A percentile compares a stretch with the other conserved stretches of the same genome.
These are phyloP conservation scores for Nemapogon koenigi DNA, from an alignment of 2,888 invertebrate species.

Conservation along the genomic window DNA sequence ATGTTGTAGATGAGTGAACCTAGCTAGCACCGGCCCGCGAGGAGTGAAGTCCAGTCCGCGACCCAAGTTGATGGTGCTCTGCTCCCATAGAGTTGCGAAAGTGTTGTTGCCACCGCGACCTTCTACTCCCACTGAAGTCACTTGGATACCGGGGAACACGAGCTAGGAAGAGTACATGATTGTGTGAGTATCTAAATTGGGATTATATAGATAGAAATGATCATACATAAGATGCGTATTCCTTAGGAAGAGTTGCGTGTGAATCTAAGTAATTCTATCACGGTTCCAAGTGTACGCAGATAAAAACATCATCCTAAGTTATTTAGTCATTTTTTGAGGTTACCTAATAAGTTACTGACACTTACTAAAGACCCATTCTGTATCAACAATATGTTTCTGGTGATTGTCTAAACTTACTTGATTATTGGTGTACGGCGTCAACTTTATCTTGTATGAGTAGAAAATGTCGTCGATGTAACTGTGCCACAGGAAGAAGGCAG, in stretches of 20 bases:
- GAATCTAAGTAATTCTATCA: too few species aligned
- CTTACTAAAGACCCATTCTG: too few species aligned
- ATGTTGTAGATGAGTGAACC: slow-evolving; percentile 76
- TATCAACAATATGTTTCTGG: slow-evolving; percentile 48
- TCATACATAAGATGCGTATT: too few species aligned
- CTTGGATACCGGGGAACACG: slow-evolving; percentile 65
- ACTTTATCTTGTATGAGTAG: slow-evolving; percentile 73
- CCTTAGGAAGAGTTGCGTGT: too few species aligned
- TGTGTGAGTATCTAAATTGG: too few species aligned
- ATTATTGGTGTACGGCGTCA: slow-evolving; percentile 68
- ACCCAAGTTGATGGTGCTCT: slow-evolving; percentile 77
- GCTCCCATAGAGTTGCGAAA: slow-evolving; percentile 79
- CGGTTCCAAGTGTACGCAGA: too few species aligned
- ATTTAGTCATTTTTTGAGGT: too few species aligned
- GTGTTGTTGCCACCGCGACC: slow-evolving; percentile 61
- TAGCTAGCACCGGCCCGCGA: slow-evolving; percentile 73
- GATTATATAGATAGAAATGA: too few species aligned
- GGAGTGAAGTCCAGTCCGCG: slow-evolving; percentile 85
- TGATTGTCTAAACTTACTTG: too few species aligned
- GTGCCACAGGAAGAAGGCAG: slow-evolving; percentile 87
- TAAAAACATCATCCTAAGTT: too few species aligned
- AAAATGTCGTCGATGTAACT: slow-evolving; percentile 80
- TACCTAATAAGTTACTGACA: too few species aligned
- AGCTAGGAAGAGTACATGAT: slow-evolving; percentile 43
- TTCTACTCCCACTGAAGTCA: slow-evolving; percentile 62